A percentile compares a stretch with the other conserved stretches of the same genome.
Conservation (phyloP, 2,888 invertebrate genomes). For the Ornithoptera priamus region DNA sequence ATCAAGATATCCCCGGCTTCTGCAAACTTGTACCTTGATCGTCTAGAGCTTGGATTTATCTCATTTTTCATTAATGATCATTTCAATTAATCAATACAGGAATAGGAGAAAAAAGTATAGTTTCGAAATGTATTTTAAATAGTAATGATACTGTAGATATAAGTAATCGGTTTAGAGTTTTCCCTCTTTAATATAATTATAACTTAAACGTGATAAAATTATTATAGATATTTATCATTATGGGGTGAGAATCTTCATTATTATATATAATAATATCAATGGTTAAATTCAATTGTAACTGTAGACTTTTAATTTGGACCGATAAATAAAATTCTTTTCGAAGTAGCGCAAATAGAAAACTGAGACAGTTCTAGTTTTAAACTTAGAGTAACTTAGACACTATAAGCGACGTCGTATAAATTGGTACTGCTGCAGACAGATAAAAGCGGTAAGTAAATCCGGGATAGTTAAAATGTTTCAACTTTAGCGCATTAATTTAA, state of each 20-base stretch:
- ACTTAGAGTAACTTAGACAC: conserved; percentile 11
- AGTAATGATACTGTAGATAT: background rate
- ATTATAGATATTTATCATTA: background rate
- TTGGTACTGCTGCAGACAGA: conserved; percentile 11
- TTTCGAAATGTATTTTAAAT: no score
- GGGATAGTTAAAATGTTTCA: background rate
- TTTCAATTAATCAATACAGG: no score
- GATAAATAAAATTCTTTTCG: background rate
- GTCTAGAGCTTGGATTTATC: background rate
- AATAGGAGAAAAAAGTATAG: no score
- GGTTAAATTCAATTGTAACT: background rate
- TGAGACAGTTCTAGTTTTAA: conserved; percentile 2
- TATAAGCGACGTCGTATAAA: conserved; percentile 5
- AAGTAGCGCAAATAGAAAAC: background rate
- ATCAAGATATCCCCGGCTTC: conserved; percentile 9
- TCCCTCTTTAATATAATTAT: background rate
- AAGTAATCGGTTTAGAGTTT: background rate
- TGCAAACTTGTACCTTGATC: background rate
- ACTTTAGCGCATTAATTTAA: background rate
- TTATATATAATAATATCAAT: background rate
- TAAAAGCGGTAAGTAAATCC: background rate
- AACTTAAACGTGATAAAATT: background rate
- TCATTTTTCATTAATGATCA: background rate
- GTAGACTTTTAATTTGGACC: no score
- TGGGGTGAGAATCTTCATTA: no score